These are phyloP conservation scores for Acronicta alni DNA, from an alignment of 2,888 invertebrate genomes.

Conservation along the genomic window DNA sequence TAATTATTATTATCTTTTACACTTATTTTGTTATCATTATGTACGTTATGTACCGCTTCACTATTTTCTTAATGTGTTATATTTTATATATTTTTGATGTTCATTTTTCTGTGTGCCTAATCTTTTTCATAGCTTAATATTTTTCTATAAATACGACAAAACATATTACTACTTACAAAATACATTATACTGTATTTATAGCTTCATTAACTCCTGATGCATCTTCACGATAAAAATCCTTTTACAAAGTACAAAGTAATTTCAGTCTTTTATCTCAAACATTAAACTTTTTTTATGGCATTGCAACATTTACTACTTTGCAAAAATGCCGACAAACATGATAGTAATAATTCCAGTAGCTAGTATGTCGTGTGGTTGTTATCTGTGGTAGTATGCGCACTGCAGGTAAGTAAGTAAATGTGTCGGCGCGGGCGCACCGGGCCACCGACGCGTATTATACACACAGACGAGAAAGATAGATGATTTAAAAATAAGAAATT, in stretches of 20 bases:
- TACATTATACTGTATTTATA: too few species aligned
- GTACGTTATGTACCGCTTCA: too few species aligned
- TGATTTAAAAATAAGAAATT: too few species aligned
- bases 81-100: too few species aligned
- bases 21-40: too few species aligned
- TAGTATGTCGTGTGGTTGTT: constrained; percentile 28
- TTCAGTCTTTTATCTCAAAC: constrained; percentile 5
- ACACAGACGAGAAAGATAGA: constrained; percentile 11
- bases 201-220: not conserved
- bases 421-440: constrained; percentile 42
- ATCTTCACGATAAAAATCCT: not conserved
- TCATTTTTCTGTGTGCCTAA: too few species aligned
- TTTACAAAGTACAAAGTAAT: not conserved
- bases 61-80: too few species aligned
- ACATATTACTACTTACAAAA: too few species aligned
- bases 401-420: constrained; percentile 55
- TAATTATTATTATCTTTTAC: too few species aligned
- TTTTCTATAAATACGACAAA: too few species aligned
- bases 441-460: constrained; percentile 28
- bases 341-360: constrained; percentile 42
- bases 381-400: constrained; percentile 34
- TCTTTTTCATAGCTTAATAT: too few species aligned
- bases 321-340: constrained; percentile 12
- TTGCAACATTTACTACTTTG: not conserved
- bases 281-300: constrained; percentile 9